Evolutionary conservation across 2,797 vertebrate species (phyloP).

Genomic region (Danio kyathit): DNA sequence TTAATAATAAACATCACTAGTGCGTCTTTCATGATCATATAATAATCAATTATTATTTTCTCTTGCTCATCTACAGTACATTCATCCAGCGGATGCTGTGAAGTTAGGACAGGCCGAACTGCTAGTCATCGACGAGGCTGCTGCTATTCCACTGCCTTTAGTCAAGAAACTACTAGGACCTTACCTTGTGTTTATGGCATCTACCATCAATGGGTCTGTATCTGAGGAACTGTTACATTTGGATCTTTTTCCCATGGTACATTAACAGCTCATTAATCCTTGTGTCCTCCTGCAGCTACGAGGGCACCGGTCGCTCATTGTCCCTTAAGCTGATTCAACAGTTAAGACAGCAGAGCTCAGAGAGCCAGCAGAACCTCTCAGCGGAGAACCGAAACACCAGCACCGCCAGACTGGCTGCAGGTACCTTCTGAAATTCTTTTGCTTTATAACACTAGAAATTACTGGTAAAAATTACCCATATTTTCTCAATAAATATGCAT

Average conservation of each 20-base stretch:
- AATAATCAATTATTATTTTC: not conserved
- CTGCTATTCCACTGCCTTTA: conserved; percentile 94
- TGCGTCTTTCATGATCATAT: not conserved
- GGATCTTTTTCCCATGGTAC: not conserved
- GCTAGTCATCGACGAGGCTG: conserved; percentile 95
- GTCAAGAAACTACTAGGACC: conserved; percentile 95
- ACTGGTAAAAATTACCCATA: too few species aligned
- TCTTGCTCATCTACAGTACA: conserved; percentile 82
- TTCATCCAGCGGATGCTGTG: conserved; percentile 93
- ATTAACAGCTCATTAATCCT: not conserved
- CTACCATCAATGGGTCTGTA: conserved; percentile 95
- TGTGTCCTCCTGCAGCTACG: conserved; percentile 80
- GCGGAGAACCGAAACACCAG: conserved; percentile 89
- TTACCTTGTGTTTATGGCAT: conserved; percentile 98
- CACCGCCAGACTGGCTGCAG: conserved; percentile 87
- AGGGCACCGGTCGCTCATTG: conserved; percentile 95
- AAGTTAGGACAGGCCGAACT: conserved; percentile 97
- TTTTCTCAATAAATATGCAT: too few species aligned
- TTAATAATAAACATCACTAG: too few species aligned
- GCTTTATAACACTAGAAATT: too few species aligned
- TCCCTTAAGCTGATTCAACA: conserved; percentile 98
- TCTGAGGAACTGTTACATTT: not conserved
- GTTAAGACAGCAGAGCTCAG: conserved; percentile 91
- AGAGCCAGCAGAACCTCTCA: conserved; percentile 87
- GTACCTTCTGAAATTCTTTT: conserved; percentile 67